Evolutionary conservation across 2,113 vertebrate genomes (phyloP).

Genomic region (Ctenodactylus gundi): DNA sequence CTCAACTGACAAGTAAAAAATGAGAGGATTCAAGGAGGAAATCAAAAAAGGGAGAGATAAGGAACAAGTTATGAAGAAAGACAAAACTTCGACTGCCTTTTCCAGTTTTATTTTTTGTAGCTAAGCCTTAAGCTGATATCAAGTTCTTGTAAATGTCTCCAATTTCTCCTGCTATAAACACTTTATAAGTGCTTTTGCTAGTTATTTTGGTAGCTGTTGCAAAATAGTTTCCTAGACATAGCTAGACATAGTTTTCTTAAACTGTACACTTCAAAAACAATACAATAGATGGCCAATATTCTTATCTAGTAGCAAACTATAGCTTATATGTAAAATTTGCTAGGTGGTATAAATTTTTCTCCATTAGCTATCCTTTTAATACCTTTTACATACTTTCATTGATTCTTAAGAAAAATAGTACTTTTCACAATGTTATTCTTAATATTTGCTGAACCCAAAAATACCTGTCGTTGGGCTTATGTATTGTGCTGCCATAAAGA

Average conservation of each 20-base stretch:
- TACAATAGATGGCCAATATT: background rate
- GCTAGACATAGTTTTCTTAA: background rate
- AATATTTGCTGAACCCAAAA: background rate
- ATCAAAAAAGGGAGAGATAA: background rate
- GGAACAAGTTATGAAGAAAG: background rate
- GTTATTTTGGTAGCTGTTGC: background rate
- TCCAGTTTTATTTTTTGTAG: background rate
- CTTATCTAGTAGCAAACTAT: too few species aligned
- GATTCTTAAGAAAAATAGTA: background rate
- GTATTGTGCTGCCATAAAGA: background rate
- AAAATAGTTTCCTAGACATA: background rate
- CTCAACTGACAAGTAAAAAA: background rate
- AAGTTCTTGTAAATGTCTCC: background rate
- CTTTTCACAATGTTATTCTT: background rate
- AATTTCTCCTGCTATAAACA: background rate
- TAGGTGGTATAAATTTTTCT: background rate
- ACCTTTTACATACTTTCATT: background rate
- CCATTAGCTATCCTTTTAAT: background rate
- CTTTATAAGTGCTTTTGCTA: background rate
- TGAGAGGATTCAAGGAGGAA: background rate
- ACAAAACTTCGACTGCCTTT: background rate
- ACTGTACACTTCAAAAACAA: background rate
- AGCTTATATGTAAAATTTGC: background rate
- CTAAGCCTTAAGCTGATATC: background rate
- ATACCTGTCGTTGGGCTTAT: background rate